Evolutionary conservation across 2,888 invertebrate genomes (phyloP), one percentile per base, ranked within the genome.

Genomic region (Oeneis ivallda): DNA sequence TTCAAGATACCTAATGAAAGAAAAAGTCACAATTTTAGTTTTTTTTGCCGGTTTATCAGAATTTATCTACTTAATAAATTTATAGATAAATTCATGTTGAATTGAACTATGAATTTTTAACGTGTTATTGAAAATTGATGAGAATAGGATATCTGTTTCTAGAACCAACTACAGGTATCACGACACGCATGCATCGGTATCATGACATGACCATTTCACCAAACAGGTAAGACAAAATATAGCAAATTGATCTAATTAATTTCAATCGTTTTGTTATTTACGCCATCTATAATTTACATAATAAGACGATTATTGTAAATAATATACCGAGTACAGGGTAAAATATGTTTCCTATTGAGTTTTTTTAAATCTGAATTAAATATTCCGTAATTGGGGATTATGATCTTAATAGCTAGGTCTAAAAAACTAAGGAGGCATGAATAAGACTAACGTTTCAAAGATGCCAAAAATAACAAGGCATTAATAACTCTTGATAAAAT

Each of bases 221-320:
- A n/a, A 34, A 2, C 8, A 15, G 4, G 15, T 53, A 37, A n/a
- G 32, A n/a, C 37, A 15, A 34, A 13, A 9, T 37, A 37, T 54
- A 54, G 54, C 37, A 54, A 54, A 54, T 39, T 37, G 34, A 37
- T 54, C 54, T 39, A 37, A 54, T 54, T 54, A 54, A 52, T 54
- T 54, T 54, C 37, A 17, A 54, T 54, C 17, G 54, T 15, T 37
- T 54, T 54, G 17, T 17, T 37, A 15, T 34, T 37, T 17, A 10
- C 17, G 15, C 37, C 17, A 0, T 3, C 8, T 13, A 13, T 10
- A 15, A 39, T 54, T 54, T 54, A 17, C 54, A 54, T 54, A 54
- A 39, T 54, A 54, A 37, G 10, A 17, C 54, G 37, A 54, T 54
- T 54, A 54, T 37, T 15, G 26, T 52, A n/a, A 54, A 54, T 10